Evolutionary conservation across 2,113 vertebrate species (phyloP).

Genomic region (Nycticebus coucang): DNA sequence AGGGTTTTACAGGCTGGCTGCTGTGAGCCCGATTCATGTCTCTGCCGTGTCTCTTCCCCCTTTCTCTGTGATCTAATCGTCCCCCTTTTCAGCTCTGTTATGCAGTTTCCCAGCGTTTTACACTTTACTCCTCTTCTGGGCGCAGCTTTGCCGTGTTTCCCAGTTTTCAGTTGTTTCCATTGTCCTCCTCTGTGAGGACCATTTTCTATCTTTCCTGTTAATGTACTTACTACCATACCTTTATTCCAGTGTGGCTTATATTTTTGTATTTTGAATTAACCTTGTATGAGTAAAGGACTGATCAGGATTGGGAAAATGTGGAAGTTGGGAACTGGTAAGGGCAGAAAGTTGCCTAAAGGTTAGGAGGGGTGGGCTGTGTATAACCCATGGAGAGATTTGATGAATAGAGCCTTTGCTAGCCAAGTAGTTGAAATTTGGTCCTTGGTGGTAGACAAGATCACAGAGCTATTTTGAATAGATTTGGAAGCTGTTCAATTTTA

Average conservation of each 20-base stretch:
- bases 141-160: neutral
- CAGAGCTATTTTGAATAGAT: constrained; percentile 21
- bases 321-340: constrained; percentile 39
- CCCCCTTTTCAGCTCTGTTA: constrained; percentile 44
- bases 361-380: neutral
- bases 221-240: constrained; percentile 22
- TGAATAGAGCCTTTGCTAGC: neutral
- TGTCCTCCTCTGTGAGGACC: constrained; percentile 54
- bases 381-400: neutral
- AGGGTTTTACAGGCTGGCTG: constrained; percentile 66
- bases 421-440: constrained; percentile 63
- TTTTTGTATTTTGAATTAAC: constrained; percentile 61
- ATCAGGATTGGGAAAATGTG: constrained; percentile 45
- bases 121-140: constrained; percentile 43
- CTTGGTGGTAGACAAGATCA: neutral
- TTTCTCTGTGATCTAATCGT: constrained; percentile 57
- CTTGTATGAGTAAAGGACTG: constrained; percentile 46
- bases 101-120: constrained; percentile 50
- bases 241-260: constrained; percentile 63
- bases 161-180: constrained; percentile 65
- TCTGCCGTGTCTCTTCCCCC: constrained; percentile 35
- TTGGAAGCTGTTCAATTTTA: constrained; percentile 61
- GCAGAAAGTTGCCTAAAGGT: neutral
- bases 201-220: constrained; percentile 71
- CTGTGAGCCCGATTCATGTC: constrained; percentile 74